phyloP scores from a whole-genome alignment of 2,888 invertebrate species.

The Agriopis aurantiaria region DNA sequence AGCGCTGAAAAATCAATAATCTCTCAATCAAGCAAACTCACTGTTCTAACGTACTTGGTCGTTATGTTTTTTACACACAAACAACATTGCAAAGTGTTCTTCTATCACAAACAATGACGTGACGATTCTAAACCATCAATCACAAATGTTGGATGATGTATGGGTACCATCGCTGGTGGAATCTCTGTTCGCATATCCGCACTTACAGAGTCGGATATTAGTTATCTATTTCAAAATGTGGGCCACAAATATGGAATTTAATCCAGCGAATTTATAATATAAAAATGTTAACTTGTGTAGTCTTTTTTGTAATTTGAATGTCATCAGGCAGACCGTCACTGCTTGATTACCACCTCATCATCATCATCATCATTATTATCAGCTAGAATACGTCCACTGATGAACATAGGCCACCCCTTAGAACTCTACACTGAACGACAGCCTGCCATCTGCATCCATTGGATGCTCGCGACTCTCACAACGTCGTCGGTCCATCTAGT shows the following conservation, averaged over 20 bases:
- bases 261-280: no score
- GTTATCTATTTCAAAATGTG: constrained; percentile 19
- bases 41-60: constrained; percentile 18
- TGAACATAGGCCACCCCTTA: no score
- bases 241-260: not conserved
- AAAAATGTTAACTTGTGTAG: no score
- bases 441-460: no score
- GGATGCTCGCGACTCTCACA: no score
- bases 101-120: constrained; percentile 60
- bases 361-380: no score
- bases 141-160: constrained; percentile 60
- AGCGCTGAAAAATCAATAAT: not conserved
- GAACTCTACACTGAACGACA: no score
- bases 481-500: no score
- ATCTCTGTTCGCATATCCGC: constrained; percentile 46
- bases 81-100: constrained; percentile 32
- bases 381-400: no score
- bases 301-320: no score
- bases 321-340: no score
- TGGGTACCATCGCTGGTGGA: constrained; percentile 51
- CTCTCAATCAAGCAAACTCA: constrained; percentile 24
- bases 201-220: constrained; percentile 19
- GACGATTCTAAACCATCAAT: constrained; percentile 59
- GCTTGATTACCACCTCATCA: no score
- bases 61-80: constrained; percentile 15